Evolutionary conservation across 2,113 vertebrate species (phyloP).

Genomic region (Coturnix japonica): DNA sequence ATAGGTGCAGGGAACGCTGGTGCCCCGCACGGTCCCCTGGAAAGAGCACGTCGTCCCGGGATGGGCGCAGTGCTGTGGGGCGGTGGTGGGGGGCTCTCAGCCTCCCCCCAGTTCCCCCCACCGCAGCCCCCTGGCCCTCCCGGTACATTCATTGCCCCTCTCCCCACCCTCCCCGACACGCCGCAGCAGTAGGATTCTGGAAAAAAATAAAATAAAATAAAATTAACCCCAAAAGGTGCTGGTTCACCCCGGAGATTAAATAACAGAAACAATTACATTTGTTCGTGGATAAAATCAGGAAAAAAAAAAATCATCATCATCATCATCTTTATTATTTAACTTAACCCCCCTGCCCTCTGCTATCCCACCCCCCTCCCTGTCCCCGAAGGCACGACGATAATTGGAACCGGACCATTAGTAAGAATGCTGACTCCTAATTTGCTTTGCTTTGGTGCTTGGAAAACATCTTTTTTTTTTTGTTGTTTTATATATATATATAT

Average conservation of each 20-base stretch:
- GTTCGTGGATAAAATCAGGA: slow-evolving; percentile 77
- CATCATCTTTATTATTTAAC: slow-evolving; percentile 84
- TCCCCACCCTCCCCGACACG: not conserved
- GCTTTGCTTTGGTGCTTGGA: slow-evolving; percentile 83
- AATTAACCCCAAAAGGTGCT: slow-evolving; percentile 47
- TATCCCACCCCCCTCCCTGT: slow-evolving; percentile 71
- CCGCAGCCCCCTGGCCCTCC: not conserved
- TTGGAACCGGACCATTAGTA: slow-evolving; percentile 74
- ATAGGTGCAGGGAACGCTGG: slow-evolving; percentile 80
- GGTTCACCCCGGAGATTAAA: slow-evolving; percentile 74
- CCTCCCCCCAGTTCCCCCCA: not conserved
- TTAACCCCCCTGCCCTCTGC: slow-evolving; percentile 74
- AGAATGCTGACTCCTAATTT: slow-evolving; percentile 78
- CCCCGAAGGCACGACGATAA: slow-evolving; percentile 80
- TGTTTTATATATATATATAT: too few species aligned
- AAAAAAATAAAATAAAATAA: slow-evolving; percentile 18
- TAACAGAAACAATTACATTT: slow-evolving; percentile 79
- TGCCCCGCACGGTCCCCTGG: slow-evolving; percentile 87
- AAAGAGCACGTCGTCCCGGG: slow-evolving; percentile 55
- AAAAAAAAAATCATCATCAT: slow-evolving; percentile 76
- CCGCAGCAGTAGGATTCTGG: slow-evolving; percentile 37
- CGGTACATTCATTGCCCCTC: not conserved
- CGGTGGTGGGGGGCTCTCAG: not conserved
- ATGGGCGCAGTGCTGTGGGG: not conserved
- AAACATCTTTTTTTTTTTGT: not conserved